phyloP scores from a whole-genome alignment of 1,140 invertebrate species.

The Diachasma alloeum region DNA sequence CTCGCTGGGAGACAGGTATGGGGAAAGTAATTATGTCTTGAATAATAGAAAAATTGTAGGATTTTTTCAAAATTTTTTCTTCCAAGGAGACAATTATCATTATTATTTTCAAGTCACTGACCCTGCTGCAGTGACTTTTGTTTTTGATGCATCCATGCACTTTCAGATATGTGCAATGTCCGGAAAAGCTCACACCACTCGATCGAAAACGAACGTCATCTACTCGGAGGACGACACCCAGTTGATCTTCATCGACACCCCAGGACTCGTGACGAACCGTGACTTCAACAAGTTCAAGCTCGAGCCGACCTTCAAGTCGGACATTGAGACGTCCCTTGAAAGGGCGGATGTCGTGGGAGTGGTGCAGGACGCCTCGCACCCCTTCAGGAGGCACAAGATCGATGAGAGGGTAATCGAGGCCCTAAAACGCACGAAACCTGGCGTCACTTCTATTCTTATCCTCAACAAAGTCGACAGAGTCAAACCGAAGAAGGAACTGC shows the following conservation, averaged over 20 bases:
- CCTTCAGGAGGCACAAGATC: slow-evolving; percentile 71
- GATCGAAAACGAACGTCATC: slow-evolving; percentile 75
- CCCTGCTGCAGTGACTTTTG: too few relatives aligned
- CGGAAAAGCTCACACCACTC: slow-evolving; percentile 90
- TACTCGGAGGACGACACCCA: slow-evolving; percentile 79
- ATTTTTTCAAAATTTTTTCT: too few relatives aligned
- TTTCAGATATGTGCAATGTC: slow-evolving; percentile 83
- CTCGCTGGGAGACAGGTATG: slow-evolving; percentile 82
- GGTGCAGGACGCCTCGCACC: slow-evolving; percentile 83
- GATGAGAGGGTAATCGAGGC: slow-evolving; percentile 77
- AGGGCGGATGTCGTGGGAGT: slow-evolving; percentile 86
- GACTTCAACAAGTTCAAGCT: slow-evolving; percentile 77
- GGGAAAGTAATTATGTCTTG: slow-evolving; percentile 19
- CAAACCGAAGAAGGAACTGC: slow-evolving; percentile 77
- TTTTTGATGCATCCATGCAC: too few relatives aligned
- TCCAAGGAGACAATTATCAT: too few relatives aligned
- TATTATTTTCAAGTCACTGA: too few relatives aligned
- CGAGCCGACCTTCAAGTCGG: slow-evolving; percentile 71
- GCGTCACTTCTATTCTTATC: slow-evolving; percentile 79
- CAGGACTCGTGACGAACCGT: slow-evolving; percentile 75
- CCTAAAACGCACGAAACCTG: slow-evolving; percentile 71
- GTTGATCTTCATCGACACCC: slow-evolving; percentile 89
- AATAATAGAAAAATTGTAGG: too few relatives aligned
- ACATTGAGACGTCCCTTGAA: slow-evolving; percentile 72
- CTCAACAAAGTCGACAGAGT: slow-evolving; percentile 90